Evolutionary conservation across 2,888 invertebrate genomes (phyloP).

Genomic region (Lampropteryx suffumata): DNA sequence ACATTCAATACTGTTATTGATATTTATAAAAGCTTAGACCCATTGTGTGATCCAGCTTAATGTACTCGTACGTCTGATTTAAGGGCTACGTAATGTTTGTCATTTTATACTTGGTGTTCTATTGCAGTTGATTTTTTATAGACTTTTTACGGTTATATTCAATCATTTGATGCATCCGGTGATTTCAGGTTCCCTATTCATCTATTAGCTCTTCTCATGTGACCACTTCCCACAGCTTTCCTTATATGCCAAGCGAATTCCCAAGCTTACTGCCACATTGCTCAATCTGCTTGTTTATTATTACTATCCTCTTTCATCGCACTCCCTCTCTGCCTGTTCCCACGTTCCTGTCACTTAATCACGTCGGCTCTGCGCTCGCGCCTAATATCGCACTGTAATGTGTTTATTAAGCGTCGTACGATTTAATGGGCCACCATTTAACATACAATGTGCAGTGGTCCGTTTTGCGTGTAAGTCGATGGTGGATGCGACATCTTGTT

Average conservation of each 20-base stretch:
- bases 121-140: conserved; percentile 57
- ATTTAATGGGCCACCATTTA: conserved; percentile 76
- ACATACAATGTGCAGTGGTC: conserved; percentile 72
- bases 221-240: conserved; percentile 31
- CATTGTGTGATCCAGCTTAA: conserved; percentile 58
- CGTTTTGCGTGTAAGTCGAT: conserved; percentile 63
- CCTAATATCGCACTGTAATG: conserved; percentile 78
- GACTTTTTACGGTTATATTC: conserved; percentile 51
- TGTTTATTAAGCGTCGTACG: conserved; percentile 78
- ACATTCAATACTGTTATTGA: conserved; percentile 70
- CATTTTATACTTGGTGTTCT: conserved; percentile 56
- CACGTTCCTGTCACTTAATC: conserved; percentile 75
- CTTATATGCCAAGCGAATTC: conserved; percentile 31
- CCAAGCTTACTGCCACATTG: conserved; percentile 33
- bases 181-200: conserved; percentile 19
- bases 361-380: conserved; percentile 68
- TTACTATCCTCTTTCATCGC: conserved; percentile 54
- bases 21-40: conserved; percentile 67
- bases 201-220: conserved; percentile 27
- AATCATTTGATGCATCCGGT: conserved; percentile 46
- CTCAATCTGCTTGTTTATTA: conserved; percentile 45
- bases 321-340: conserved; percentile 66
- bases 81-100: conserved; percentile 60
- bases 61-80: conserved; percentile 57
- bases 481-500: conserved; percentile 56